Percentiles rank a stretch among this genome's conserved stretches.
phyloP scores from a whole-genome alignment of 2,888 invertebrate species.

The Toxonevra muliebris region DNA sequence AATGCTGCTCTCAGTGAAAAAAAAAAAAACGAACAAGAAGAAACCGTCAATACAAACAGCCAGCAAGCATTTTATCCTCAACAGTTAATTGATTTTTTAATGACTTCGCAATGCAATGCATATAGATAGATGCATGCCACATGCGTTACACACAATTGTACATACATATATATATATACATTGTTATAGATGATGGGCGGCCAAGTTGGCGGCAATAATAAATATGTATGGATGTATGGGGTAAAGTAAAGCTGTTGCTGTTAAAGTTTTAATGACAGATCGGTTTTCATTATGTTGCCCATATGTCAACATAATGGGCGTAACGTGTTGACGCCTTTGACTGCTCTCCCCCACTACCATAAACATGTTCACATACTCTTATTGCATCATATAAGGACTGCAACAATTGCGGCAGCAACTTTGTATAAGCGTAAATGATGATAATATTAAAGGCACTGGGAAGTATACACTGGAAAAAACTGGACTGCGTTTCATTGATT shows the following conservation, averaged over 20 bases:
- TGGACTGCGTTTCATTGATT: not conserved
- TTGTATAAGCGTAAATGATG: not conserved
- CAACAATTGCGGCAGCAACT: constrained; percentile 17
- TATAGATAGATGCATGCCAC: not conserved
- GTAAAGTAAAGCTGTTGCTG: constrained; percentile 39
- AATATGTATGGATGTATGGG: constrained; percentile 27
- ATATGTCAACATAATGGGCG: constrained; percentile 46
- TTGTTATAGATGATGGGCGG: constrained; percentile 10
- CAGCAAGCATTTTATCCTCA: constrained; percentile 37
- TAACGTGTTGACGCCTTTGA: constrained; percentile 36
- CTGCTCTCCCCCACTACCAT: not conserved
- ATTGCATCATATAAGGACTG: constrained; percentile 14
- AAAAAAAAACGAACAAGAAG: not conserved
- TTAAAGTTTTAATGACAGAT: constrained; percentile 53
- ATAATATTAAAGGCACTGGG: not conserved
- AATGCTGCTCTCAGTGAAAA: too few relatives aligned
- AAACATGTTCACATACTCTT: not conserved
- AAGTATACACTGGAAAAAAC: constrained; percentile 22
- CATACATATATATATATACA: constrained; percentile 5
- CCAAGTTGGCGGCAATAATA: not conserved
- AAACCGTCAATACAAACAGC: constrained; percentile 32
- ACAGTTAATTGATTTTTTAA: constrained; percentile 49
- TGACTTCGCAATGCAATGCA: constrained; percentile 45
- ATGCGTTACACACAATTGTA: constrained; percentile 2
- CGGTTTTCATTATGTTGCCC: constrained; percentile 49